Conservation (phyloP, 1,140 invertebrate genomes). For the Eulimnadia texana region DNA sequence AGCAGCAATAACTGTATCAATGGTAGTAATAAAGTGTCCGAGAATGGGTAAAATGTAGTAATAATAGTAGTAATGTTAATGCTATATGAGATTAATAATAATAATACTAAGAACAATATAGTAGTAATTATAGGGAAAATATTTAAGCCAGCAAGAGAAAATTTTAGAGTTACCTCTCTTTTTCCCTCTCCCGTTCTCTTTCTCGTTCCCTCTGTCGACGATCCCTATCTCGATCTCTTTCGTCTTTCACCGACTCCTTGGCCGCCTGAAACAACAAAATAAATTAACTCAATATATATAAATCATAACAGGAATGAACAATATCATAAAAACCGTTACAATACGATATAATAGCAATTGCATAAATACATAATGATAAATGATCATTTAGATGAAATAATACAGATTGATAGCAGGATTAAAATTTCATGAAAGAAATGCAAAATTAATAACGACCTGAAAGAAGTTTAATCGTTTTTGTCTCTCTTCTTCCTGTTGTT, state of each 20-base stretch:
- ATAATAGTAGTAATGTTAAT: too few species aligned
- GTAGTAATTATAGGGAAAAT: background rate
- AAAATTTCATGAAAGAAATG: background rate
- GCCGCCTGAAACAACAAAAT: background rate
- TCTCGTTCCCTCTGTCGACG: slow-evolving; percentile 21
- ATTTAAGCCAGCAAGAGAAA: slow-evolving; percentile 22
- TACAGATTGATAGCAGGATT: background rate
- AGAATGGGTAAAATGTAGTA: too few species aligned
- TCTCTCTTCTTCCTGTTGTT: slow-evolving; percentile 51
- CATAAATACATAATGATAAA: background rate
- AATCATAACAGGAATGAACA: too few species aligned
- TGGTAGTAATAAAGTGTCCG: too few species aligned
- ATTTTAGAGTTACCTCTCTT: slow-evolving; percentile 26
- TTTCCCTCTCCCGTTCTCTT: slow-evolving; percentile 28
- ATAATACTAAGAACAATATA: too few species aligned
- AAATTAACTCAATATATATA: too few species aligned
- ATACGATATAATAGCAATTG: background rate
- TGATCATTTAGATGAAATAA: background rate
- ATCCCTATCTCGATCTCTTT: slow-evolving; percentile 15
- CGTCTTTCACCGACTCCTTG: background rate
- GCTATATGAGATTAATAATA: too few species aligned
- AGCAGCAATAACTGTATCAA: too few species aligned
- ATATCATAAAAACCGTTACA: too few species aligned
- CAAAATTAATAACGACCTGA: background rate
- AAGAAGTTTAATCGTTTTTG: slow-evolving; percentile 43